Conservation (phyloP, 2,888 invertebrate genomes). For the Heliconius hortense region DNA sequence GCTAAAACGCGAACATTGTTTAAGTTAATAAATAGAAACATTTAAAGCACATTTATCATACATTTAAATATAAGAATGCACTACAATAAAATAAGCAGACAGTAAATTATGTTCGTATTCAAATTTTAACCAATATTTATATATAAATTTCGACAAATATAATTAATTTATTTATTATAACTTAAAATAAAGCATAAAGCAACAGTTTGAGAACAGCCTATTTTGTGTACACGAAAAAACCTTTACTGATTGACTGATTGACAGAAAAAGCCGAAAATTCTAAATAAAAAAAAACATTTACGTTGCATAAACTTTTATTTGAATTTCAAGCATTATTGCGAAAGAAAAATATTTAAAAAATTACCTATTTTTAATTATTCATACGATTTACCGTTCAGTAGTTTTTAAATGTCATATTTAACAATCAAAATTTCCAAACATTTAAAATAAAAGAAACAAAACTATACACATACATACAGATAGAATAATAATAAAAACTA, state of each 20-base stretch:
- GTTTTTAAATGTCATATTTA: not conserved
- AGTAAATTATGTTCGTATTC: not conserved
- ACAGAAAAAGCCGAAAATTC: not conserved
- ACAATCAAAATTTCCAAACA: not conserved
- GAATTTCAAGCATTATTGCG: too few relatives aligned
- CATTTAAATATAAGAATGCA: not conserved
- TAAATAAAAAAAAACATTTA: not conserved
- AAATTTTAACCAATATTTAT: not conserved
- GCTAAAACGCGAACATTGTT: not conserved
- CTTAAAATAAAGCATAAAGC: not conserved
- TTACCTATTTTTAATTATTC: too few relatives aligned
- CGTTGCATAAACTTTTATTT: not conserved
- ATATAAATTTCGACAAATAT: not conserved
- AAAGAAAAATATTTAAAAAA: too few relatives aligned
- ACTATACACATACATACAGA: not conserved
- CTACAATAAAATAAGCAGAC: not conserved
- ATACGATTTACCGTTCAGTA: not conserved
- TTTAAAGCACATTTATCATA: not conserved
- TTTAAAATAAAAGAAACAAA: not conserved
- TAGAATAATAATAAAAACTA: not conserved
- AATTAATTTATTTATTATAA: not conserved
- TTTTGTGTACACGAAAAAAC: not conserved
- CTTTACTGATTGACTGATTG: not conserved
- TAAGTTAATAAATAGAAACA: not conserved
- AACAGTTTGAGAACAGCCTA: not conserved